Percentiles rank a stretch among this genome's conserved stretches.
Evolutionary conservation across 2,113 vertebrate species (phyloP).

Genomic region (Acanthisitta chloris): DNA sequence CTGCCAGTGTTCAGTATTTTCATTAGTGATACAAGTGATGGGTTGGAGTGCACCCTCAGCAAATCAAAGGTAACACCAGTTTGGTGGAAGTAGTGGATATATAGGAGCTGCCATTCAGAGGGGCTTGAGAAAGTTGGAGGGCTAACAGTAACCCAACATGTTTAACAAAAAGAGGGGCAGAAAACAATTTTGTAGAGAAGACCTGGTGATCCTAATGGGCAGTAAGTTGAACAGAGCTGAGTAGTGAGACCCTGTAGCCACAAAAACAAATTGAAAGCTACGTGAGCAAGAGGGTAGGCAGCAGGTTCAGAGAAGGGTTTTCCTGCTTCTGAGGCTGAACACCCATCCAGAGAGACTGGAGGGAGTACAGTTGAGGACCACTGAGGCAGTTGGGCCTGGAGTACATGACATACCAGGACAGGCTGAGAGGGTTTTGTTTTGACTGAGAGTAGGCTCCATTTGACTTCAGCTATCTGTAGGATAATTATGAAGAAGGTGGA

Average conservation of each 20-base stretch:
- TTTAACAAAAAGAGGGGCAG: not conserved
- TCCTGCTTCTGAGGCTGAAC: not conserved
- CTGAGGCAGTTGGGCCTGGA: not conserved
- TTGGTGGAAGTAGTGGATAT: not conserved
- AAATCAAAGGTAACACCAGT: not conserved
- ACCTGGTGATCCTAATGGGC: not conserved
- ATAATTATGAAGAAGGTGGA: not conserved
- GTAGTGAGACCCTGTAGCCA: not conserved
- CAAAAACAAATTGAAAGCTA: not conserved
- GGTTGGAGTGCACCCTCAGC: not conserved
- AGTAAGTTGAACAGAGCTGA: not conserved
- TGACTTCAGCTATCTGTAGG: not conserved
- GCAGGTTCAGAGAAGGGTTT: not conserved
- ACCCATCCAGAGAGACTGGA: not conserved
- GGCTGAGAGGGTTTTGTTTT: not conserved
- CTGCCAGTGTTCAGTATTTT: not conserved
- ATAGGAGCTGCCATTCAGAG: not conserved
- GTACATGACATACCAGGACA: accelerated
- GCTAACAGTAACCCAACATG: not conserved
- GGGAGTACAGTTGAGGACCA: accelerated
- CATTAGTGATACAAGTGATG: not conserved
- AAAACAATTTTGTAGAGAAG: not conserved
- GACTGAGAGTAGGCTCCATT: not conserved
- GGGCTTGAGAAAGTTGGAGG: not conserved
- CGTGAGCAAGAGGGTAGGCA: not conserved